Percentiles rank a stretch among this genome's conserved stretches.
Evolutionary conservation across 2,797 vertebrate genomes (phyloP).

Genomic region (Clarias laeviceps): DNA sequence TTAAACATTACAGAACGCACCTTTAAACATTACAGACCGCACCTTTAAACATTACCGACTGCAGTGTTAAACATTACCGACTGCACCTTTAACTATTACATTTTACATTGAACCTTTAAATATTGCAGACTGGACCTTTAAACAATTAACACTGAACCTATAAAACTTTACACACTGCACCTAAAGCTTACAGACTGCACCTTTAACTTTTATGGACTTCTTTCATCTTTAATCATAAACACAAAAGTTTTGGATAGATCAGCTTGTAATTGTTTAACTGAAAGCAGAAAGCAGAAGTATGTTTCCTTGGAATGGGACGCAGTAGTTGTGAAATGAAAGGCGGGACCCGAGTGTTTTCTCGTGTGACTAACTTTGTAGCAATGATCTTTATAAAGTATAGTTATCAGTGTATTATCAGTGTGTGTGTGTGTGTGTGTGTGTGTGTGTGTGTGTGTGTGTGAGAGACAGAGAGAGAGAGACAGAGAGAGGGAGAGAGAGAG

Average conservation of each 20-base stretch:
- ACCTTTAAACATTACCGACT: not conserved
- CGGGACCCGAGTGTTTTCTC: not conserved
- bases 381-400: conserved; percentile 1
- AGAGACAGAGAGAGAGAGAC: conserved; percentile 1
- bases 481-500: not conserved
- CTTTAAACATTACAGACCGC: not conserved
- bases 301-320: conserved; percentile 15
- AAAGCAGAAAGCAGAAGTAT: conserved; percentile 29
- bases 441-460: too few species aligned
- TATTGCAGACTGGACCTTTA: not conserved
- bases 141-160: not conserved
- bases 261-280: not conserved
- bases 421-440: conserved; percentile 12
- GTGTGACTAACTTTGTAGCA: not conserved
- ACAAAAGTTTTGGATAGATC: not conserved
- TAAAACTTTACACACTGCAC: not conserved
- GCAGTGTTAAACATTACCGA: not conserved
- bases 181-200: not conserved
- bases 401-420: not conserved
- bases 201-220: not conserved
- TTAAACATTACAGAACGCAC: too few species aligned
- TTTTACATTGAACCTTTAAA: not conserved
- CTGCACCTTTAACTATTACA: too few species aligned
- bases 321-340: conserved; percentile 6
- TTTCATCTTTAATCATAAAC: too few species aligned